Evolutionary conservation across 2,113 vertebrate genomes (phyloP).

Genomic region (Larimichthys crocea): DNA sequence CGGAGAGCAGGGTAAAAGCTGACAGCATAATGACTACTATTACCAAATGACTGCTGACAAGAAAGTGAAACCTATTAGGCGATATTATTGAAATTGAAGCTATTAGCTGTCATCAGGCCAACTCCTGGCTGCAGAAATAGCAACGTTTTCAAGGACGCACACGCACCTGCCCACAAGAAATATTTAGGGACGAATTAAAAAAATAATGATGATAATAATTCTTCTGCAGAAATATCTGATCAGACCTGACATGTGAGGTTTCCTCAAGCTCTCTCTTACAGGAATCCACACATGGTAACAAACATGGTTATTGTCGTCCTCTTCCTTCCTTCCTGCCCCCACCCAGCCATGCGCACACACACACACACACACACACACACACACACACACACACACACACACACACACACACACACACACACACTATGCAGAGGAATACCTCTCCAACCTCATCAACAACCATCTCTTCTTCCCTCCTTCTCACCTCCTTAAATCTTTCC

Average conservation of each 20-base stretch:
- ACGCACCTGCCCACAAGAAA: neutral
- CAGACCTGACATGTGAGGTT: neutral
- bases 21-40: slow-evolving; percentile 61
- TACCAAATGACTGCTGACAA: slow-evolving; percentile 56
- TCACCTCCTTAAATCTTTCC: neutral
- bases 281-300: neutral
- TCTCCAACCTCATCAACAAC: slow-evolving; percentile 20
- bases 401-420: neutral
- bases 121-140: slow-evolving; percentile 11
- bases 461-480: neutral
- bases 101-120: slow-evolving; percentile 37
- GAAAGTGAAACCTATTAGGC: slow-evolving; percentile 55
- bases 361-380: neutral
- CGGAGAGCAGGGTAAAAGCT: slow-evolving; percentile 2
- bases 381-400: neutral
- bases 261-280: neutral
- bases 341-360: neutral
- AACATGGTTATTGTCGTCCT: neutral
- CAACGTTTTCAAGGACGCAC: neutral
- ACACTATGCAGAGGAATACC: neutral
- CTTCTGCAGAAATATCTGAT: neutral
- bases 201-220: neutral
- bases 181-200: slow-evolving; percentile 17
- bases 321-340: slow-evolving; percentile 1
- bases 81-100: slow-evolving; percentile 59